phyloP scores from a whole-genome alignment of 2,888 invertebrate genomes.

The Plemyria rubiginata region DNA sequence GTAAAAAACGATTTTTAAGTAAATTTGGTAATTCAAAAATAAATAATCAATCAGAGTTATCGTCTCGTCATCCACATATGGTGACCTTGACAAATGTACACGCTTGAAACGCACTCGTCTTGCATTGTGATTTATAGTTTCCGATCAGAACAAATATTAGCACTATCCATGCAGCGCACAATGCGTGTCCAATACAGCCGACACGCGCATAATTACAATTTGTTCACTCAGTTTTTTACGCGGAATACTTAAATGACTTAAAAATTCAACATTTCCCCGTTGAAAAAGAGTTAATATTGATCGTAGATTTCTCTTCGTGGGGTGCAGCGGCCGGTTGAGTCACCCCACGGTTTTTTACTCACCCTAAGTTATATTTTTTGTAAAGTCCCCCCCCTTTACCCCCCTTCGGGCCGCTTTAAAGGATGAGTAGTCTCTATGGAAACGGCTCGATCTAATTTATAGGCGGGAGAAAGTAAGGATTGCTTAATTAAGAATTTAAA shows the following conservation, averaged over 20 bases:
- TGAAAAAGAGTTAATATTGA: constrained; percentile 86
- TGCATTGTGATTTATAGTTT: constrained; percentile 62
- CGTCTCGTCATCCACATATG: constrained; percentile 66
- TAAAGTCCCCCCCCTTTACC: constrained; percentile 73
- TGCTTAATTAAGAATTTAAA: constrained; percentile 85
- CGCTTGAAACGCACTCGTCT: constrained; percentile 49
- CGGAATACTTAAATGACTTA: constrained; percentile 72
- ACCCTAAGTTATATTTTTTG: constrained; percentile 86
- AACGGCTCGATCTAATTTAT: constrained; percentile 85
- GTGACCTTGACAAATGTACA: constrained; percentile 74
- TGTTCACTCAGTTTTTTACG: constrained; percentile 43
- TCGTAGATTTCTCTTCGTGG: constrained; percentile 85
- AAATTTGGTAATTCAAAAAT: background rate
- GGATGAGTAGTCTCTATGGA: constrained; percentile 86
- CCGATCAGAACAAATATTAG: constrained; percentile 56
- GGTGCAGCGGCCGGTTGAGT: constrained; percentile 85
- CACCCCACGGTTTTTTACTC: constrained; percentile 86
- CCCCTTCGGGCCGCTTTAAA: constrained; percentile 82
- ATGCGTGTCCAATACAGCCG: constrained; percentile 53
- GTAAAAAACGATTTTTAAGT: background rate
- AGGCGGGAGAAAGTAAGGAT: constrained; percentile 84
- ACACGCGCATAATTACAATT: constrained; percentile 52
- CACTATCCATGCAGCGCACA: constrained; percentile 32
- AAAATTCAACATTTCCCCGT: constrained; percentile 80
- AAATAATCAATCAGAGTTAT: constrained; percentile 22